Evolutionary conservation across 2,113 vertebrate species (phyloP), one percentile per base, ranked within the genome.

Genomic region (Syrmaticus mikado): DNA sequence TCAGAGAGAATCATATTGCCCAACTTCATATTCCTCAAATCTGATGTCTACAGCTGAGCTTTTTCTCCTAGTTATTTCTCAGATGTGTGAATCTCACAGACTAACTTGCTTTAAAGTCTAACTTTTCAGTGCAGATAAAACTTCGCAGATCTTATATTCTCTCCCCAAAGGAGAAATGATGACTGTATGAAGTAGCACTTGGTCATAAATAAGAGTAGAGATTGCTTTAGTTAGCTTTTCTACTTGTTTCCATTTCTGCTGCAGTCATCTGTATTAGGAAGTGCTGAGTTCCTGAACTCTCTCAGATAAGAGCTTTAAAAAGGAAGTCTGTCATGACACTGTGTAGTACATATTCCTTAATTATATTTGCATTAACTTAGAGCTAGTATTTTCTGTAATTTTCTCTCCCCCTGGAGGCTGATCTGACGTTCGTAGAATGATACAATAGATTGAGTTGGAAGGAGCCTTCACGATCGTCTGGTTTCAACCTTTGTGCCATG

Each of bases 271-370:
- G 13, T 27, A 38, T 46, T 46, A 46, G 34, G 22, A 57, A 57
- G 18, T 3, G 7, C 4, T 2, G 2, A 30, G 5, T 50, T 89
- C 34, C 70, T 43, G 34, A 89, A 60, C 52, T 46, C 45, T 32
- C 21, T 18, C 19, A 22, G 2, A 15, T 45, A 19, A 67, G 53
- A 55, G 3, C 11, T 76, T 72, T 25, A 25, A 67, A 57, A 25
- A 50, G 75, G 25, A 12, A 50, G 41, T 38, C 27, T 1, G 3
- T 30, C 10, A 75, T 11, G 68, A 27, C 32, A 32, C 15, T 11
- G 7, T 0, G 1, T 25, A 61, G 78, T 72, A 5, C 1, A 0
- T 17, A 10, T 60, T 81, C 18, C 18, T 81, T 21, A 24, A 74
- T 78, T 48, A 27, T 7, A 10, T 21, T 24, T 77, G 14, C 27